phyloP scores from a whole-genome alignment of 2,888 invertebrate species.

The Agrochola lychnidis region DNA sequence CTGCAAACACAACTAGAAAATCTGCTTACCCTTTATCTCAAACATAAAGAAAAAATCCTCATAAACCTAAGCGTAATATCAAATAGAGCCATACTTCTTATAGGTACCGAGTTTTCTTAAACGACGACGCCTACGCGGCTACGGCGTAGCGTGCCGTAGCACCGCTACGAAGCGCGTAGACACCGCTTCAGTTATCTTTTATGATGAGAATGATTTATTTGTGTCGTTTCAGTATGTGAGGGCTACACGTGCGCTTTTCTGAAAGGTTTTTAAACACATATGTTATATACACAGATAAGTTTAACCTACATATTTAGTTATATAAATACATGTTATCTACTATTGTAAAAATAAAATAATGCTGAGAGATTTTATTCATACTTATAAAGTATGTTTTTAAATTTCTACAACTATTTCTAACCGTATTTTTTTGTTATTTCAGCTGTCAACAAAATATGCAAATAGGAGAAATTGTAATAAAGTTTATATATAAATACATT shows the following conservation, averaged over 20 bases:
- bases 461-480: neutral
- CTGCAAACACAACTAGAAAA: conserved; percentile 29
- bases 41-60: conserved; percentile 23
- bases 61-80: conserved; percentile 48
- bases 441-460: neutral
- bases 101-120: conserved; percentile 42
- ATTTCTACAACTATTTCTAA: neutral
- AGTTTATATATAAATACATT: too few species aligned
- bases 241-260: conserved; percentile 49
- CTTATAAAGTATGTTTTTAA: neutral
- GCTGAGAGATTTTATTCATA: neutral
- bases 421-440: neutral
- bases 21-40: conserved; percentile 29
- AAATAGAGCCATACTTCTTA: conserved; percentile 63
- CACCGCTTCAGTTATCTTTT: conserved; percentile 58
- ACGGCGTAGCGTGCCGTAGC: conserved; percentile 69
- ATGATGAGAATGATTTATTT: conserved; percentile 66
- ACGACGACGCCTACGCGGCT: conserved; percentile 63
- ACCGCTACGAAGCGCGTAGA: conserved; percentile 61
- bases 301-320: neutral
- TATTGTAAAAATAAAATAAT: neutral
- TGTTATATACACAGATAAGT: conserved; percentile 3
- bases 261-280: conserved; percentile 48
- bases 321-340: neutral
- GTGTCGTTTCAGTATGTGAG: conserved; percentile 43